Percentiles rank a stretch among this genome's conserved stretches.
Evolutionary conservation across 2,888 invertebrate genomes (phyloP).

Genomic region (Leucophora obtusa): DNA sequence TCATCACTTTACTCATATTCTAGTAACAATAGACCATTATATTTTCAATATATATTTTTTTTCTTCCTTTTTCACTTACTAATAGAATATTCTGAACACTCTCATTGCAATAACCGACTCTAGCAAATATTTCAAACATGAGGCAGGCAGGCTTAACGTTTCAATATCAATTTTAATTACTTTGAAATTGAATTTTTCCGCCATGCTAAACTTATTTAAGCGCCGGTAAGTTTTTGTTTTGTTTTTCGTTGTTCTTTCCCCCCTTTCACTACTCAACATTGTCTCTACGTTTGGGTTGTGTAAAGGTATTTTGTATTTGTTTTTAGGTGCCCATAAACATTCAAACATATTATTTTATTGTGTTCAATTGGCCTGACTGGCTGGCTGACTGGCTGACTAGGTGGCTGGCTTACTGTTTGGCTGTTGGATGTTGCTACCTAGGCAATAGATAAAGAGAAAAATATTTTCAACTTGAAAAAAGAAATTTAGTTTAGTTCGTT

Average conservation of each 20-base stretch:
- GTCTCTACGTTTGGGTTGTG: background rate
- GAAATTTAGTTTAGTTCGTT: background rate
- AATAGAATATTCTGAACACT: conserved; percentile 23
- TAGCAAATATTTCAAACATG: too few relatives aligned
- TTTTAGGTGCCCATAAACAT: conserved; percentile 3
- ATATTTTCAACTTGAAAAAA: background rate
- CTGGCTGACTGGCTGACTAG: background rate
- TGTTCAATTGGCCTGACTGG: conserved; percentile 28
- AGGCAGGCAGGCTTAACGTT: conserved; percentile 35
- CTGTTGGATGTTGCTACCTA: background rate
- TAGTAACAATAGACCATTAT: conserved; percentile 2
- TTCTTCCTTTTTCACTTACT: background rate
- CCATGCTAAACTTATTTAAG: conserved; percentile 49
- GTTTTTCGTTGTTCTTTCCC: too few relatives aligned
- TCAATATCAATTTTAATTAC: conserved; percentile 63
- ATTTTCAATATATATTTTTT: background rate
- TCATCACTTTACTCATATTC: conserved; percentile 1
- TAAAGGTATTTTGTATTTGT: background rate
- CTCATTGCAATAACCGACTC: background rate
- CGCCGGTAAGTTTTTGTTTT: conserved; percentile 10
- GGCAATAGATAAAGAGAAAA: too few relatives aligned
- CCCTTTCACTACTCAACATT: too few relatives aligned
- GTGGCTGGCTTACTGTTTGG: too few relatives aligned
- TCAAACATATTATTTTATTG: conserved; percentile 48
- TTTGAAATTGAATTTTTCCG: conserved; percentile 63